Base-by-base conservation (phyloP, 2,888 invertebrate species). In the Leucophora obtusa region DNA sequence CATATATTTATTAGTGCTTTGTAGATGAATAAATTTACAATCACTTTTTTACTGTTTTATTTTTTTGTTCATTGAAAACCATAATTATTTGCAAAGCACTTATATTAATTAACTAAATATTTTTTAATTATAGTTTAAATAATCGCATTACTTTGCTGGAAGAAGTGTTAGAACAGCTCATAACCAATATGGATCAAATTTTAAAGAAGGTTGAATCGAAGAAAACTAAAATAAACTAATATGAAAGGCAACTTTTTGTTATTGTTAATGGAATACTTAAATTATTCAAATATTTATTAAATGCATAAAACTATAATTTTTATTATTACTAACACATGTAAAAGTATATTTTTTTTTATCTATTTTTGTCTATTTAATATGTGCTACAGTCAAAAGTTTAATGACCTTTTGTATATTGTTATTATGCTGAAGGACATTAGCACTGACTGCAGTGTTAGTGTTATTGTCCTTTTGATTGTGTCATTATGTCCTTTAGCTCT, bases 111-210 rank as follows among this genome's bases (percentile, higher is more conserved):
- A 28, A 6, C 1, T 28, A 28, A 28, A n/a, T 28, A 35, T 60
- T 17, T 21, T 51, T 15, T 54, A 33, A 59, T 74, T 75, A 4
- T 35, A 87, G 87, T 24, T 79, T 88, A 0, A 85, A 73, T 14
- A 86, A 86, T 76, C 87, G 87, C 14, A 84, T 88, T 0, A 59
- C 83, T 0, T 51, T 86, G 50, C 62, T 88, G 51, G 87, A 88
- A 56, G 85, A 87, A 60, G 84, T 87, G 7, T 59, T 88, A 21
- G 87, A 88, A 53, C 85, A 87, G 43, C 78, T 88, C 2, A 84
- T 88, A 1, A 80, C 54, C n/a, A 86, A 87, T 43, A 86, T 88
- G 85, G 88, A 88, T 81, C 58, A 33, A 6, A 85, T 87, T 38
- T 68, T 88, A 10, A 82, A 83, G n/a, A 86, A 84, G 5, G 83